These are phyloP conservation scores for Engystomops pustulosus DNA, from an alignment of 2,113 vertebrate species.

Conservation along the genomic window DNA sequence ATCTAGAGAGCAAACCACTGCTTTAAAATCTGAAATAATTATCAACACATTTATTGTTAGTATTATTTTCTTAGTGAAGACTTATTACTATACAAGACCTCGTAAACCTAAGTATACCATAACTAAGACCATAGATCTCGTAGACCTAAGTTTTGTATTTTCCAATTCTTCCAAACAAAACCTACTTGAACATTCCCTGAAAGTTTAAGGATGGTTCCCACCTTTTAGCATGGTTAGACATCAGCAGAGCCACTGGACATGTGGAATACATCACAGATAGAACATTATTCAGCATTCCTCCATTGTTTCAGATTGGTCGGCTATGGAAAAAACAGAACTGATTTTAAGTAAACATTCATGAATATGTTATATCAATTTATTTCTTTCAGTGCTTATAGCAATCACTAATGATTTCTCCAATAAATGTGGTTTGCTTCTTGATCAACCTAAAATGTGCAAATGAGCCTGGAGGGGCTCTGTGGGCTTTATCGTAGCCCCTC, in stretches of 20 bases:
- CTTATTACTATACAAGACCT: too few relatives aligned
- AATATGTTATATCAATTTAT: neutral
- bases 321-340: neutral
- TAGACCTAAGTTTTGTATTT: neutral
- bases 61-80: too few relatives aligned
- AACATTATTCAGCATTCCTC: neutral
- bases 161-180: neutral
- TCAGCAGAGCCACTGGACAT: neutral
- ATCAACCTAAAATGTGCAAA: too few relatives aligned
- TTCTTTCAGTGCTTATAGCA: neutral
- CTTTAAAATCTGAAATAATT: too few relatives aligned
- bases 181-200: neutral
- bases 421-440: too few relatives aligned
- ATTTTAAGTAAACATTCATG: neutral
- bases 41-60: too few relatives aligned
- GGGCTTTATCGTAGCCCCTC: too few relatives aligned
- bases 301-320: neutral
- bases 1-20: too few relatives aligned
- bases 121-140: too few relatives aligned
- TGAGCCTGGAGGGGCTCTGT: too few relatives aligned
- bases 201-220: neutral
- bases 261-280: conserved; percentile 30
- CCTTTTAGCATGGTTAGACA: conserved; percentile 52
- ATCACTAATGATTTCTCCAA: too few relatives aligned
- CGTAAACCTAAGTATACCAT: too few relatives aligned